Conservation (phyloP, 2,797 vertebrate genomes). For the Ptychadena robeensis region DNA sequence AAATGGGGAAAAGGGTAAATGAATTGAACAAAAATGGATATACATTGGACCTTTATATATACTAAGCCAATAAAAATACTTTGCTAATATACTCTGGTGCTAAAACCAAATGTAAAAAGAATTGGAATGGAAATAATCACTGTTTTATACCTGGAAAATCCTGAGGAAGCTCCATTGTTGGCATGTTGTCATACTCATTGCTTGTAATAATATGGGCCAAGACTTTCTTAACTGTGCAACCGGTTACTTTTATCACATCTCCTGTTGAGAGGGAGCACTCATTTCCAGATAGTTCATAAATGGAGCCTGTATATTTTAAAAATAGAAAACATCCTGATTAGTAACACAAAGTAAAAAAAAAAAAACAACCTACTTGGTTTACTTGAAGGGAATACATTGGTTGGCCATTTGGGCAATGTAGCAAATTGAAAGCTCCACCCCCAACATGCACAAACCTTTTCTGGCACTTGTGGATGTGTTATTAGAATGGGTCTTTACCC, state of each 20-base stretch:
- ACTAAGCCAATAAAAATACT: no score
- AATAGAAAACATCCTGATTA: not conserved
- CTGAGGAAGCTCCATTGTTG: conserved; percentile 76
- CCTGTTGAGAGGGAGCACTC: conserved; percentile 82
- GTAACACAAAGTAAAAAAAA: not conserved
- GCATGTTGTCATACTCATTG: conserved; percentile 63
- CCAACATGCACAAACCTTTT: not conserved
- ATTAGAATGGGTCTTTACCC: no score
- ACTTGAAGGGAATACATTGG: not conserved
- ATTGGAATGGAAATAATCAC: not conserved
- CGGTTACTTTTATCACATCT: conserved; percentile 83
- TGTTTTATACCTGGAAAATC: conserved; percentile 79
- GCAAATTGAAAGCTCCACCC: no score
- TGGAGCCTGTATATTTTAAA: conserved; percentile 69
- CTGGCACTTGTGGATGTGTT: no score
- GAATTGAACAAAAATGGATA: no score
- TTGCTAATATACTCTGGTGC: no score
- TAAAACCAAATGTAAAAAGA: not conserved
- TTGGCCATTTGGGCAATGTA: not conserved
- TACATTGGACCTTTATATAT: no score
- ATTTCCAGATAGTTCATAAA: conserved; percentile 81
- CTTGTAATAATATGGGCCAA: conserved; percentile 71
- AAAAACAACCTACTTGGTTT: not conserved
- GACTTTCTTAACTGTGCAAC: conserved; percentile 79
- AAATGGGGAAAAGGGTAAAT: no score